These are phyloP conservation scores for Clavelina lepadiformis DNA, from an alignment of 23 tunicate genomes.

Conservation along the genomic window DNA sequence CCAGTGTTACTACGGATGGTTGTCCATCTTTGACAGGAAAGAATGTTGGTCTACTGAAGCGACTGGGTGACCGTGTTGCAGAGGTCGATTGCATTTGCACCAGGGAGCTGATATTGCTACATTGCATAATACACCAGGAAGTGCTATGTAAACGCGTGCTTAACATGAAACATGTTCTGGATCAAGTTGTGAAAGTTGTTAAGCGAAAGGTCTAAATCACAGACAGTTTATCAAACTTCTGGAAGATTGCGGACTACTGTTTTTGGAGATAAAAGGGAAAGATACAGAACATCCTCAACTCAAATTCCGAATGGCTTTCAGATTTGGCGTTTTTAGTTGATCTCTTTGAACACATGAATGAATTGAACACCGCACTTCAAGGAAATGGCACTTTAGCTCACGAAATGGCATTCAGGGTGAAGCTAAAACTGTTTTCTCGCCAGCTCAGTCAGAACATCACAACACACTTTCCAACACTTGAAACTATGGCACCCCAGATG, in stretches of 20 bases:
- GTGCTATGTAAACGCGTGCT: slow-evolving; percentile 69
- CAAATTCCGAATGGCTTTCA: slow-evolving; percentile 52
- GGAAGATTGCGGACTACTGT: slow-evolving; percentile 54
- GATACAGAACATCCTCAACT: slow-evolving; percentile 40
- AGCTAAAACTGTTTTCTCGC: slow-evolving; percentile 82
- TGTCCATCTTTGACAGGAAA: slow-evolving; percentile 76
- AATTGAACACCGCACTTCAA: slow-evolving; percentile 62
- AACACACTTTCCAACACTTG: slow-evolving; percentile 70
- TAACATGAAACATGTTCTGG: slow-evolving; percentile 61
- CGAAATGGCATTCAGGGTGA: slow-evolving; percentile 80
- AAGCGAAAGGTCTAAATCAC: slow-evolving; percentile 52
- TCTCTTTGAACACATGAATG: slow-evolving; percentile 75
- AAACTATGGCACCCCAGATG: slow-evolving; percentile 58
- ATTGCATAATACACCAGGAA: slow-evolving; percentile 73
- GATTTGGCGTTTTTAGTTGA: slow-evolving; percentile 60
- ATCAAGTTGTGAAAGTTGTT: slow-evolving; percentile 57
- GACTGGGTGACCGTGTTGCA: slow-evolving; percentile 65
- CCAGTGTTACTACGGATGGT: slow-evolving; percentile 81
- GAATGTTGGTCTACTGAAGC: slow-evolving; percentile 68
- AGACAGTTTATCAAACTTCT: slow-evolving; percentile 52
- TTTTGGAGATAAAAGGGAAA: slow-evolving; percentile 23
- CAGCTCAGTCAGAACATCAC: slow-evolving; percentile 65
- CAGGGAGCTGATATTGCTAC: slow-evolving; percentile 58
- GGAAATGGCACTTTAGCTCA: slow-evolving; percentile 88
- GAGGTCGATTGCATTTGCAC: slow-evolving; percentile 61